These are phyloP conservation scores for Drosophila albomicans DNA, from an alignment of 1,140 invertebrate species.

Conservation along the genomic window DNA sequence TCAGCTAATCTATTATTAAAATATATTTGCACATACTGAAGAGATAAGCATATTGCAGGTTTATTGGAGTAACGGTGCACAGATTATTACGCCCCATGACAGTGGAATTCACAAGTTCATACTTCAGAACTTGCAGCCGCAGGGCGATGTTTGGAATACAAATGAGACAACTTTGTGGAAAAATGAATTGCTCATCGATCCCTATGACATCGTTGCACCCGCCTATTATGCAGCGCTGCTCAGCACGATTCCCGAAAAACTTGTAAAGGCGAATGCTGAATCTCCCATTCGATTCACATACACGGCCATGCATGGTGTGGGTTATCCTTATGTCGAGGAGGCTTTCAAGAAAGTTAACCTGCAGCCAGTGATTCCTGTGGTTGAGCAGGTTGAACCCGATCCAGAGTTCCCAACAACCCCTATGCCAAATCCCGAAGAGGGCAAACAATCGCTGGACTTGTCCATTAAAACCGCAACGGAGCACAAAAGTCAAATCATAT, in stretches of 20 bases:
- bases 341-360: slow-evolving; percentile 92
- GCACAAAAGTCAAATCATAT: slow-evolving; percentile 90
- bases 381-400: slow-evolving; percentile 94
- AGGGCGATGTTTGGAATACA: slow-evolving; percentile 65
- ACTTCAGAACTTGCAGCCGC: slow-evolving; percentile 89
- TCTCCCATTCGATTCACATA: slow-evolving; percentile 86
- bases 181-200: slow-evolving; percentile 39
- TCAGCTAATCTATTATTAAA: not conserved
- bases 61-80: slow-evolving; percentile 97
- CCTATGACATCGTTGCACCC: slow-evolving; percentile 53
- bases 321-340: slow-evolving; percentile 91
- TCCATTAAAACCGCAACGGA: slow-evolving; percentile 93
- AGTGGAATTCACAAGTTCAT: slow-evolving; percentile 94
- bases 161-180: slow-evolving; percentile 30
- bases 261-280: slow-evolving; percentile 61
- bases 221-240: slow-evolving; percentile 46
- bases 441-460: slow-evolving; percentile 94
- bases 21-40: too few relatives aligned
- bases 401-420: slow-evolving; percentile 97
- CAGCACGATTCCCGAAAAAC: slow-evolving; percentile 32
- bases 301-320: slow-evolving; percentile 99
- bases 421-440: slow-evolving; percentile 99
- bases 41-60: slow-evolving; percentile 80
- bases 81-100: slow-evolving; percentile 97
- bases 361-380: slow-evolving; percentile 91